phyloP scores from a whole-genome alignment of 2,888 invertebrate genomes.

The Lepeophtheirus nordmannii region DNA sequence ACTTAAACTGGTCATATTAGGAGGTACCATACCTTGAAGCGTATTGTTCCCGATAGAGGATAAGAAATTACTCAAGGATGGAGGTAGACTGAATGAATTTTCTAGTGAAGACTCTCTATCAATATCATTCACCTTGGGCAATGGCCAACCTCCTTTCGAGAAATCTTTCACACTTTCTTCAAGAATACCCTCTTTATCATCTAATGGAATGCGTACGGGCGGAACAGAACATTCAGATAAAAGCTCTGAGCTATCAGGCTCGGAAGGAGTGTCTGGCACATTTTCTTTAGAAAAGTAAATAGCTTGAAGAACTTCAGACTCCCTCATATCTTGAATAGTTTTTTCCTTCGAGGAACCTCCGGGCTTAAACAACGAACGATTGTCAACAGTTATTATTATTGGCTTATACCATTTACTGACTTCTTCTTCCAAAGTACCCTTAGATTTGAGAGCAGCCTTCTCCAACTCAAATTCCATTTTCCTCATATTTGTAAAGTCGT shows the following conservation, averaged over 20 bases:
- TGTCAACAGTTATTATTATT: neutral
- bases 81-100: slow-evolving; percentile 12
- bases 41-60: neutral
- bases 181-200: slow-evolving; percentile 9
- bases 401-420: slow-evolving; percentile 20
- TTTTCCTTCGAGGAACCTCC: slow-evolving; percentile 35
- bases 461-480: slow-evolving; percentile 14
- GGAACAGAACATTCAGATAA: neutral
- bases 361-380: neutral
- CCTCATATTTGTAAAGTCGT: slow-evolving; percentile 19
- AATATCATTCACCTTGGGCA: slow-evolving; percentile 13
- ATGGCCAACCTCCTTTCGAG: slow-evolving; percentile 11
- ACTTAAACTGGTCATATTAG: neutral
- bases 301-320: slow-evolving; percentile 32
- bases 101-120: neutral
- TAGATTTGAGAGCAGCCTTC: slow-evolving; percentile 16
- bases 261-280: slow-evolving; percentile 13
- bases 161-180: slow-evolving; percentile 15
- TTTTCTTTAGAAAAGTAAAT: slow-evolving; percentile 18
- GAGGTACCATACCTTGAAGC: slow-evolving; percentile 3
- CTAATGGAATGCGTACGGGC: slow-evolving; percentile 14
- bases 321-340: slow-evolving; percentile 33
- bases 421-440: slow-evolving; percentile 1
- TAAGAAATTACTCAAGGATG: slow-evolving; percentile 9
- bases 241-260: slow-evolving; percentile 4